Base-by-base conservation (phyloP, 2,113 vertebrate species). In the Glaucomys volans region DNA sequence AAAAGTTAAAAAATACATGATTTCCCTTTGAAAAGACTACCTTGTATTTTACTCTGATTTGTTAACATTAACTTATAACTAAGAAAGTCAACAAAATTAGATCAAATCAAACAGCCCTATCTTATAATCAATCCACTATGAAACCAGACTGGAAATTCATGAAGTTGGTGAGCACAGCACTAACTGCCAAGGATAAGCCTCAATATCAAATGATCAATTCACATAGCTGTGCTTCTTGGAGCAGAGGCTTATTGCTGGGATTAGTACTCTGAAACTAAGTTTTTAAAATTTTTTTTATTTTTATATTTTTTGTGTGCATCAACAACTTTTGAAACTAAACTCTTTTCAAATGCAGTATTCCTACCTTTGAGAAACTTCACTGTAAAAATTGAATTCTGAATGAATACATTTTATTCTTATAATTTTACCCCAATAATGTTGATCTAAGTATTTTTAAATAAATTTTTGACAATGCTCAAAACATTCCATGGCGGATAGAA, bases 301-400 rank as follows among this genome's bases (percentile, higher is more conserved):
- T 44, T 5, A 44, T 5, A 47, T 47, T 47, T 47, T 47, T 47
- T 47, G 44, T 47, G 44, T 8, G 44, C 44, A 47, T 47, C 9
- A 47, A 47, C 44, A 47, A 47, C 44, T 47, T 47, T 5, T 80
- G 28, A 91, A 87, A 88, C 62, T 13, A 84, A 71, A 13, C 0
- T 59, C 44, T 87, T 76, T n/a, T 35, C n/a, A 75, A 72, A 42
- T 37, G 6, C 1, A 40, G 13, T 69, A 50, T 89, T 76, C 26
- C 93, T 76, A 42, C 76, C 88, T 96, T 84, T 20, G 30, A 84
- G 18, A 93, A 76, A 82, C 2, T 8, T 85, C 0, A 47, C 64
- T 59, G 90, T 94, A 30, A 50, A 86, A 93, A 76, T 81, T 35
- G 26, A 90, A 66, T 91, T 91, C 52, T 81, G 10, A 93, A 79